Evolutionary conservation across 2,113 vertebrate genomes (phyloP).

Genomic region (Steatornis caripensis): DNA sequence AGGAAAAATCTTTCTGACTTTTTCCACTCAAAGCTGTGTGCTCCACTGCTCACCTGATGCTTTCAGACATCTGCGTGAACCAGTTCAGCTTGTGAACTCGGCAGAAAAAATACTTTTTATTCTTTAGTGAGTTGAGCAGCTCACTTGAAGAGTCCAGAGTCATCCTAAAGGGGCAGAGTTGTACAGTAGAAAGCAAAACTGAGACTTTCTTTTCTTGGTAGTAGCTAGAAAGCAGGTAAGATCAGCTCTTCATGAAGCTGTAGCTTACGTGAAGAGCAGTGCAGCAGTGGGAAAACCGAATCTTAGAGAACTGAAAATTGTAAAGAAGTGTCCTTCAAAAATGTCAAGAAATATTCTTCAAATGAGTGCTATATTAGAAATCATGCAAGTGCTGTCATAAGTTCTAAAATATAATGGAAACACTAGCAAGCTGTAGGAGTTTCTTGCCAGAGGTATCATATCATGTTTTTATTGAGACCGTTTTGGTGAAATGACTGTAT

Average conservation of each 20-base stretch:
- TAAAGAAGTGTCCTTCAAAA: not conserved
- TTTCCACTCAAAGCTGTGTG: not conserved
- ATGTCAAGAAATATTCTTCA: not conserved
- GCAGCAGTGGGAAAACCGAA: not conserved
- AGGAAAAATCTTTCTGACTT: not conserved
- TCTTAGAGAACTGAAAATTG: not conserved
- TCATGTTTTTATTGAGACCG: not conserved
- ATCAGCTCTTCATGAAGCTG: not conserved
- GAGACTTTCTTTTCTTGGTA: not conserved
- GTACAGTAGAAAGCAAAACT: not conserved
- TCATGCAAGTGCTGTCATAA: not conserved
- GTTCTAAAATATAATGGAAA: not conserved
- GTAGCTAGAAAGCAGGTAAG: not conserved
- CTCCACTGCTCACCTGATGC: not conserved
- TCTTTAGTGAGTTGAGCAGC: not conserved
- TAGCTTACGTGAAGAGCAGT: not conserved
- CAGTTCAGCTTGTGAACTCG: not conserved
- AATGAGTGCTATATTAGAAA: not conserved
- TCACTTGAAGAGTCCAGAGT: not conserved
- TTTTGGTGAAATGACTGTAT: not conserved
- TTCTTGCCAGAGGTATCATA: not conserved
- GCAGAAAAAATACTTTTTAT: not conserved
- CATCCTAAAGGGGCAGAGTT: not conserved
- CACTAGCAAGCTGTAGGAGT: not conserved
- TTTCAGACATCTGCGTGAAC: not conserved